These are phyloP conservation scores for Nowickia ferox DNA, from an alignment of 2,888 invertebrate species.

Conservation along the genomic window DNA sequence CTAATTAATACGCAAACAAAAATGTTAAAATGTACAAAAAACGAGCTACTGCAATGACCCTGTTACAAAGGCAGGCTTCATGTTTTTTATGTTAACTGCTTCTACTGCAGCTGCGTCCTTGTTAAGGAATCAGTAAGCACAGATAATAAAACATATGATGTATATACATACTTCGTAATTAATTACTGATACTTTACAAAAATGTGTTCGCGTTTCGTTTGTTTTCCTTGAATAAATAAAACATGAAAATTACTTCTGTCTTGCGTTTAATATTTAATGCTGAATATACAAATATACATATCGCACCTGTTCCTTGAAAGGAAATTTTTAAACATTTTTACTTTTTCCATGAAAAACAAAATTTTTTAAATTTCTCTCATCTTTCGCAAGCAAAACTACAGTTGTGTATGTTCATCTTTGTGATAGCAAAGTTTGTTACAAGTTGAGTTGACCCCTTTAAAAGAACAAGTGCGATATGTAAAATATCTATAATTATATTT, in stretches of 20 bases:
- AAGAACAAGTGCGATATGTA: too few relatives aligned
- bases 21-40: background rate
- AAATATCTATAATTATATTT: too few relatives aligned
- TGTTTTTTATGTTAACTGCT: background rate
- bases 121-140: constrained; percentile 10
- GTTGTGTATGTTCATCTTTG: too few relatives aligned
- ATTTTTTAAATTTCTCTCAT: too few relatives aligned
- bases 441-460: too few relatives aligned
- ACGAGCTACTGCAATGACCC: background rate
- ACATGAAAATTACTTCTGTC: background rate
- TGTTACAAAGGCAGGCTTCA: too few relatives aligned
- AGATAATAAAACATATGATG: constrained; percentile 61
- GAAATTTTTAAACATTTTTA: too few relatives aligned
- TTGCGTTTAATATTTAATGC: background rate
- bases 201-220: background rate
- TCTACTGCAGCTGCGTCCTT: constrained; percentile 2
- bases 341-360: too few relatives aligned
- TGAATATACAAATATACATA: background rate
- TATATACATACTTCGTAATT: constrained; percentile 59
- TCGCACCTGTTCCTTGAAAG: too few relatives aligned
- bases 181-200: constrained; percentile 50
- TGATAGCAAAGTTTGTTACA: too few relatives aligned
- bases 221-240: background rate
- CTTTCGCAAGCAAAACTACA: too few relatives aligned
- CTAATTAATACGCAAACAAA: background rate